Evolutionary conservation across 1,140 invertebrate species (phyloP), one percentile per base, ranked within the genome.

Genomic region (Caenorhabditis remanei): DNA sequence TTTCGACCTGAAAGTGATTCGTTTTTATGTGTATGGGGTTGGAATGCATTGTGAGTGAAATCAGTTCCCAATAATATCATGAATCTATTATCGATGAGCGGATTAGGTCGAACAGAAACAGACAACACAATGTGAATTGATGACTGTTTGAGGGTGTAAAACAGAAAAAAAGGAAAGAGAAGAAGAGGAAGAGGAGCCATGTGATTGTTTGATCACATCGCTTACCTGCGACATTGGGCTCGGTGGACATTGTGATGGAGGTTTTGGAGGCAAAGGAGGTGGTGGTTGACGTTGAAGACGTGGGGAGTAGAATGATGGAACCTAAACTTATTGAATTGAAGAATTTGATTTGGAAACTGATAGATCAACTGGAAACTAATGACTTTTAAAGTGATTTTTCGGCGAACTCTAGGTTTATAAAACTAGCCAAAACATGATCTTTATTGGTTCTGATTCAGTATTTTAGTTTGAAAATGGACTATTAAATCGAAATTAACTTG

Each of bases 241-340:
- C 13, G 46, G 55, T 19, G 63, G 82, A 48, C 84, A 56, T 41
- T 63, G 84, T 83, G 55, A 79, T 48, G 67, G 61, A 43, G 88
- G 88, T 65, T 87, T 88, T 41, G 85, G 88, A 13, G 85, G 87
- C 6, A 88, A 16, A 21, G 71, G 71, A 14, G 85, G 85, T 16
- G 89, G 88, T 40, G 85, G 89, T 55, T 89, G 88, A 50, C 89
- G 84, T 48, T 71, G 56, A 24, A 83, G 88, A 43, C 88, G 63
- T n/a, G 88, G 88, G 5, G 88, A 88, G 67, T 89, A 89, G 86
- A 89, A 89, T 0, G 88, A 89, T 16, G 89, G 89, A 40, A 89
- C 85, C 82, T 86, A 84, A 8, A 84, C 32, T 32, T 53, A 63
- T n/a, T 6, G 56, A 58, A n/a, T 58, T 58, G 8, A 16, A 41